Percentiles rank a stretch among this genome's conserved stretches.
phyloP scores from a whole-genome alignment of 2,113 vertebrate species.

The Bolborhynchus lineola region DNA sequence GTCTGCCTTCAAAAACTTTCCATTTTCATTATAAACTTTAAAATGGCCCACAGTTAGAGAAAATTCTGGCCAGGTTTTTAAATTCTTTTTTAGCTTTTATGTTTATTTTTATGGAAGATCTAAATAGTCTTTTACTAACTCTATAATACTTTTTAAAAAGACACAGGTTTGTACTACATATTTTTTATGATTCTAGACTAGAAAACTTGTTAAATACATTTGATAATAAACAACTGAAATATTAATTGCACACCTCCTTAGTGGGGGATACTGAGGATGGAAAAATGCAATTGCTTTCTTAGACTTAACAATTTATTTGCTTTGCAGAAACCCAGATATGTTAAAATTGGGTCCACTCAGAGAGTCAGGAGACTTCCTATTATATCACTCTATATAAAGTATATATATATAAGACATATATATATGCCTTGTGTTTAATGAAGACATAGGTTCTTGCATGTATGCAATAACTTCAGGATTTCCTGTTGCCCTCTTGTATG shows the following conservation, averaged over 20 bases:
- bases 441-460: neutral
- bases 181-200: neutral
- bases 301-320: neutral
- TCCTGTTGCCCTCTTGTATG: conserved; percentile 37
- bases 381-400: neutral
- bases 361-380: neutral
- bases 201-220: neutral
- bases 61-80: neutral
- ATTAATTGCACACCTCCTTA: neutral
- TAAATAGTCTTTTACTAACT: neutral
- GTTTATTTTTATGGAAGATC: neutral
- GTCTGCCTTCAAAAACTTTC: neutral
- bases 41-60: neutral
- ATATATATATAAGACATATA: too few species aligned
- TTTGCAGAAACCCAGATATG: neutral
- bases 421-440: neutral
- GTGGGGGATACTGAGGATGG: neutral
- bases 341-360: neutral
- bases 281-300: neutral
- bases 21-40: neutral
- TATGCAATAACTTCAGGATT: conserved; percentile 40
- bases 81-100: neutral
- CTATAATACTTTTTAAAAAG: neutral
- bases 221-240: neutral
- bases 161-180: neutral